These are phyloP conservation scores for Drosophila borealis DNA, from an alignment of 2,888 invertebrate species.

Conservation along the genomic window DNA sequence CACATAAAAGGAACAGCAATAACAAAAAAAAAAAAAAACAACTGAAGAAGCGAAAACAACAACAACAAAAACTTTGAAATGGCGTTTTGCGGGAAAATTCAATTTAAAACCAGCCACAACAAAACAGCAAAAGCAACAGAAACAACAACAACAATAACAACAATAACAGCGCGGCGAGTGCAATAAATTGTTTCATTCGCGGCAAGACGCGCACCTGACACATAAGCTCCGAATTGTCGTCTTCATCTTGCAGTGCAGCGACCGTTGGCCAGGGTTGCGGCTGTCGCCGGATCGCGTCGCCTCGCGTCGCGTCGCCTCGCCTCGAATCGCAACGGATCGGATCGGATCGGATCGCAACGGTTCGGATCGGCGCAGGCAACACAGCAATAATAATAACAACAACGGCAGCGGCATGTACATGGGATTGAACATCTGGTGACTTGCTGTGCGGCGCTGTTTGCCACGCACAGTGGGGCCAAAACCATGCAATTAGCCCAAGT, in stretches of 20 bases:
- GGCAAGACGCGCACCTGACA: slow-evolving; percentile 74
- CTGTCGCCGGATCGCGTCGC: slow-evolving; percentile 33
- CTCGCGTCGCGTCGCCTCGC: slow-evolving; percentile 21
- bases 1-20: not conserved
- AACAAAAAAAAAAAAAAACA: slow-evolving; percentile 9
- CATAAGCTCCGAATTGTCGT: slow-evolving; percentile 76
- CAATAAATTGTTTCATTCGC: slow-evolving; percentile 77
- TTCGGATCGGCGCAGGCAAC: slow-evolving; percentile 1
- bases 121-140: slow-evolving; percentile 30
- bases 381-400: slow-evolving; percentile 38
- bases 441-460: slow-evolving; percentile 56
- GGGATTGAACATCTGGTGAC: slow-evolving; percentile 71
- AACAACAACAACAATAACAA: slow-evolving; percentile 12
- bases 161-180: slow-evolving; percentile 45
- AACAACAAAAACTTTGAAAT: slow-evolving; percentile 36
- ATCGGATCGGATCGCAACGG: no score
- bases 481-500: slow-evolving; percentile 10
- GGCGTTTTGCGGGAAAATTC: slow-evolving; percentile 61
- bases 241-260: slow-evolving; percentile 57
- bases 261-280: slow-evolving; percentile 38
- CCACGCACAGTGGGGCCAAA: slow-evolving; percentile 57
- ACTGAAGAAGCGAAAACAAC: slow-evolving; percentile 5
- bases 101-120: slow-evolving; percentile 63
- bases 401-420: slow-evolving; percentile 38
- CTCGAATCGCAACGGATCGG: not conserved